Evolutionary conservation across 2,113 vertebrate genomes (phyloP).

Genomic region (Bagarius yarrelli): DNA sequence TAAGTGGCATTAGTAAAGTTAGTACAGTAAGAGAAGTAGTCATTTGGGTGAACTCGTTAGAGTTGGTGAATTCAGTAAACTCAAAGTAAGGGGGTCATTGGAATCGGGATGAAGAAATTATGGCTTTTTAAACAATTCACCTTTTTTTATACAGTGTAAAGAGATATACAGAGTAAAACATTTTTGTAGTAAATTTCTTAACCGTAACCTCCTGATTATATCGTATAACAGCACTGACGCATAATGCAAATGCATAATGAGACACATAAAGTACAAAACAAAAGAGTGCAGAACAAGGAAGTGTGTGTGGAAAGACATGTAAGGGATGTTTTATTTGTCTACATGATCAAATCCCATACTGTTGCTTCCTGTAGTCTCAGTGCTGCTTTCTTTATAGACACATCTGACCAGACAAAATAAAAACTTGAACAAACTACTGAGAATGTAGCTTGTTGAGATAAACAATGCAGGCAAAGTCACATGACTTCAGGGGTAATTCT

Average conservation of each 20-base stretch:
- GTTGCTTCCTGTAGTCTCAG: slow-evolving; percentile 18
- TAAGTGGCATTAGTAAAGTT: too few relatives aligned
- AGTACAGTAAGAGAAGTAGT: too few relatives aligned
- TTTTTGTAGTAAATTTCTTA: too few relatives aligned
- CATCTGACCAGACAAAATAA: slow-evolving; percentile 34
- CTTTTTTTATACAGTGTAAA: neutral
- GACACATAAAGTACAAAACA: neutral
- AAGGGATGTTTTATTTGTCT: slow-evolving; percentile 29
- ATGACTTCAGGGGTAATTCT: slow-evolving; percentile 41
- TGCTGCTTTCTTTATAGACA: slow-evolving; percentile 31
- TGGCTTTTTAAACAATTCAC: neutral
- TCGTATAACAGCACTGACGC: neutral
- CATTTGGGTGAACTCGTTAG: neutral
- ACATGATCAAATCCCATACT: slow-evolving; percentile 27
- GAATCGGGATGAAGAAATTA: neutral
- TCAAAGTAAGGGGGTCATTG: neutral
- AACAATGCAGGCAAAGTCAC: slow-evolving; percentile 5
- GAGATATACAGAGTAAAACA: neutral
- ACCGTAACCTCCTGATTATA: too few relatives aligned
- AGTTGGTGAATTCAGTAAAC: neutral
- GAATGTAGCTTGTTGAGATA: neutral
- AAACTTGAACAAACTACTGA: slow-evolving; percentile 12
- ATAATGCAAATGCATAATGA: neutral
- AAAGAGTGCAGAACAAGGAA: neutral
- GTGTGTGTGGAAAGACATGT: slow-evolving; percentile 4